A percentile compares a stretch with the other conserved stretches of the same genome.
These are phyloP conservation scores for Xylota sylvarum DNA, from an alignment of 2,888 invertebrate genomes.

Conservation along the genomic window DNA sequence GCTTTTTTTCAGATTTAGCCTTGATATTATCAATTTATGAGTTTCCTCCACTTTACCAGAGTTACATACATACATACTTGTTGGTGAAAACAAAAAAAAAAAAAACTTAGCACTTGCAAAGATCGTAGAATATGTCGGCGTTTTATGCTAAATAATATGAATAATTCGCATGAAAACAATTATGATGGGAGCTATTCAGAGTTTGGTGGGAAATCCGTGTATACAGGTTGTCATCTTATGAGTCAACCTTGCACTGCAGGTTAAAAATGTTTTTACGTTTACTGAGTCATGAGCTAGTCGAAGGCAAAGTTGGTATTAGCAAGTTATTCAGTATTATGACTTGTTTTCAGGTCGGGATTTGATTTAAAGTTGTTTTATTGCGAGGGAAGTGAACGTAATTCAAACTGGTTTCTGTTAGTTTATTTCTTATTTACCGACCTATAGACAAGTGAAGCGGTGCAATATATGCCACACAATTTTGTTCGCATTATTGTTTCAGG, in stretches of 20 bases:
- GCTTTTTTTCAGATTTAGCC: constrained; percentile 1
- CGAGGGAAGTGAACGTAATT: constrained; percentile 46
- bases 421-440: background rate
- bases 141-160: background rate
- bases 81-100: background rate
- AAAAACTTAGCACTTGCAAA: background rate
- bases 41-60: background rate
- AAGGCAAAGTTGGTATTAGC: constrained; percentile 39
- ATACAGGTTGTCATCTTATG: constrained; percentile 43
- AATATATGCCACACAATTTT: background rate
- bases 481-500: too few species aligned
- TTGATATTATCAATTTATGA: constrained; percentile 20
- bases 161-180: constrained; percentile 31
- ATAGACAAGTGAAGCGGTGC: constrained; percentile 8
- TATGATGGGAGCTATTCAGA: constrained; percentile 28
- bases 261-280: constrained; percentile 27
- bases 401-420: constrained; percentile 51
- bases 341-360: constrained; percentile 51
- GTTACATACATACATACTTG: background rate
- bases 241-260: constrained; percentile 56
- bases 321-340: constrained; percentile 10
- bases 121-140: constrained; percentile 15
- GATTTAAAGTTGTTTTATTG: constrained; percentile 41
- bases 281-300: constrained; percentile 48
- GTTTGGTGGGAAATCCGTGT: constrained; percentile 52